Percentiles rank a stretch among this genome's conserved stretches.
These are phyloP conservation scores for Porites evermanni DNA, from an alignment of 92 coral and sea anemone genomes.

Conservation along the genomic window DNA sequence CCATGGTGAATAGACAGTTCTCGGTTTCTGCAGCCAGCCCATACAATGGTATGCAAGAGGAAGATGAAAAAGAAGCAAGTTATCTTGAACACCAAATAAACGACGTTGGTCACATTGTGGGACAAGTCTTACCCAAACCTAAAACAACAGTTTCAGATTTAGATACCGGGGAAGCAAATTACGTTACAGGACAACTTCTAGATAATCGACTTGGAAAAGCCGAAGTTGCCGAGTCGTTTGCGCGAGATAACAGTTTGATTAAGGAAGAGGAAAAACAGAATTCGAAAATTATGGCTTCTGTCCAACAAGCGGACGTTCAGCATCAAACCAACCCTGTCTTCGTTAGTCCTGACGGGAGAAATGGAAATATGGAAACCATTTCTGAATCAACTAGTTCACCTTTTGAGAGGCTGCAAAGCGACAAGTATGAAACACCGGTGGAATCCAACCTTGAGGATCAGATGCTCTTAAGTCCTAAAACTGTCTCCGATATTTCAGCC, in stretches of 20 bases:
- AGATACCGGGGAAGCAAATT: conserved; percentile 21
- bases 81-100: conserved; percentile 46
- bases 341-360: neutral
- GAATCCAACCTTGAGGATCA: neutral
- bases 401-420: neutral
- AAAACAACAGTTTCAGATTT: conserved; percentile 1
- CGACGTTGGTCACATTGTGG: conserved; percentile 20
- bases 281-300: conserved; percentile 16
- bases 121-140: conserved; percentile 8
- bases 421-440: neutral
- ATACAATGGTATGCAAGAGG: conserved; percentile 3
- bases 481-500: conserved; percentile 27
- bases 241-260: neutral
- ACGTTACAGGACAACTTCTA: conserved; percentile 10
- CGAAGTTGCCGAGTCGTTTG: conserved; percentile 12
- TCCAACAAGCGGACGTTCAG: conserved; percentile 1
- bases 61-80: conserved; percentile 30
- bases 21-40: neutral
- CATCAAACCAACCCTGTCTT: neutral
- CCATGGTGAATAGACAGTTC: conserved; percentile 18
- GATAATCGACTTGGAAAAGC: conserved; percentile 12
- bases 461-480: conserved; percentile 29
- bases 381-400: neutral
- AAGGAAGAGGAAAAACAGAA: conserved; percentile 15
- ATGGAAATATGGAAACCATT: neutral